Evolutionary conservation across 2,797 vertebrate species (phyloP).

Genomic region (Epinephelus awoara): DNA sequence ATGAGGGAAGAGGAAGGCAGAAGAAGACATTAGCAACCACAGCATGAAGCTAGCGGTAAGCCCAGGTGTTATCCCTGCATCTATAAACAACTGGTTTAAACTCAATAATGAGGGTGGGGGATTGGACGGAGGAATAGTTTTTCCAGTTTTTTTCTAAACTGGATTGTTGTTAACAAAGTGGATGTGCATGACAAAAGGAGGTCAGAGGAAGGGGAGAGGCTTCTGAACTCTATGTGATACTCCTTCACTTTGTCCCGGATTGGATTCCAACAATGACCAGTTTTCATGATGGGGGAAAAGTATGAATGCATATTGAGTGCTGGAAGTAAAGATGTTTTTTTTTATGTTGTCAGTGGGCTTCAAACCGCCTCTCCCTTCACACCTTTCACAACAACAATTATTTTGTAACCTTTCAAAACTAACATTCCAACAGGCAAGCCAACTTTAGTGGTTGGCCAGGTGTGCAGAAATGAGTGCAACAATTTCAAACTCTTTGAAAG

Average conservation of each 20-base stretch:
- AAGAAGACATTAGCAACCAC: constrained; percentile 52
- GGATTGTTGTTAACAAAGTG: constrained; percentile 29
- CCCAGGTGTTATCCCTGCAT: constrained; percentile 47
- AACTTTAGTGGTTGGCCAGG: too few relatives aligned
- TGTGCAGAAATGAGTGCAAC: too few relatives aligned
- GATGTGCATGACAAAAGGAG: not conserved
- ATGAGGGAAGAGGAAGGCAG: constrained; percentile 23
- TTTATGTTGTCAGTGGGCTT: too few relatives aligned
- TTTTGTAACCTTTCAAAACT: too few relatives aligned
- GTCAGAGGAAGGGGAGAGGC: constrained; percentile 1
- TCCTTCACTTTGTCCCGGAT: not conserved
- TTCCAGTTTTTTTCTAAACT: constrained; percentile 29
- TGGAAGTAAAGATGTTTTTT: too few relatives aligned
- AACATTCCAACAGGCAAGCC: too few relatives aligned
- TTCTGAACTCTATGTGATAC: not conserved
- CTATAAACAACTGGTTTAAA: constrained; percentile 58
- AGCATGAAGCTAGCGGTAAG: constrained; percentile 24
- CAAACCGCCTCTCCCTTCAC: too few relatives aligned
- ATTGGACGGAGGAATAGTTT: constrained; percentile 22
- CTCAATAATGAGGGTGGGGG: constrained; percentile 51
- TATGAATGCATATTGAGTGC: too few relatives aligned
- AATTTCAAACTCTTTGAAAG: too few relatives aligned
- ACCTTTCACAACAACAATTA: too few relatives aligned
- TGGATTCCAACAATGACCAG: too few relatives aligned
- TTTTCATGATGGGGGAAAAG: too few relatives aligned